Conservation (phyloP, 2,797 vertebrate genomes). For the Cetoscarus ocellatus region DNA sequence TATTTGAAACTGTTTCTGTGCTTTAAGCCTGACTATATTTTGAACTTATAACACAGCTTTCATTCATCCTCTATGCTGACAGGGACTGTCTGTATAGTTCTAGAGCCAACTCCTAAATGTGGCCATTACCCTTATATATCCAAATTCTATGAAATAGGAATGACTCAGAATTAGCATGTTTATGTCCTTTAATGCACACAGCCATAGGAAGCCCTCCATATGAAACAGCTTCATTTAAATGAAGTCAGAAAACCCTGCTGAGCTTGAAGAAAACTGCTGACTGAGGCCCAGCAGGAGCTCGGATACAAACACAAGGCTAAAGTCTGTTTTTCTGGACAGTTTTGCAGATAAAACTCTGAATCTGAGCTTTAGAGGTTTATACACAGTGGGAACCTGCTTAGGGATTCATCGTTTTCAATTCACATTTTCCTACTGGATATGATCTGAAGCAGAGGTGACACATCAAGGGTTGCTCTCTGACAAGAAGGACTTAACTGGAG, state of each 20-base stretch:
- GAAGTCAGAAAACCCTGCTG: background rate
- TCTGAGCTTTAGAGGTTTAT: conserved; percentile 12
- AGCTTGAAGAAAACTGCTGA: background rate
- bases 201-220: background rate
- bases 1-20: conserved; percentile 14
- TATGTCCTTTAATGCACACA: background rate
- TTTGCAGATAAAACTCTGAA: conserved; percentile 3
- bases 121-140: background rate
- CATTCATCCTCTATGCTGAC: background rate
- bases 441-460: conserved; percentile 31
- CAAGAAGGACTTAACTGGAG: conserved; percentile 10
- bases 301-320: background rate
- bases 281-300: background rate
- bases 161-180: background rate
- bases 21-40: conserved; percentile 1
- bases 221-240: background rate
- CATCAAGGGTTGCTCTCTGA: conserved; percentile 7
- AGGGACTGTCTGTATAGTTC: background rate
- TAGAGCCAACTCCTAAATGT: background rate
- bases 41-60: conserved; percentile 3
- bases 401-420: conserved; percentile 14
- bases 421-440: background rate
- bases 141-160: background rate
- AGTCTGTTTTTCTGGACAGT: background rate
- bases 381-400: conserved; percentile 1